A percentile compares a stretch with the other conserved stretches of the same genome.
phyloP scores from a whole-genome alignment of 2,888 invertebrate genomes.

The Phragmatobia fuliginosa region DNA sequence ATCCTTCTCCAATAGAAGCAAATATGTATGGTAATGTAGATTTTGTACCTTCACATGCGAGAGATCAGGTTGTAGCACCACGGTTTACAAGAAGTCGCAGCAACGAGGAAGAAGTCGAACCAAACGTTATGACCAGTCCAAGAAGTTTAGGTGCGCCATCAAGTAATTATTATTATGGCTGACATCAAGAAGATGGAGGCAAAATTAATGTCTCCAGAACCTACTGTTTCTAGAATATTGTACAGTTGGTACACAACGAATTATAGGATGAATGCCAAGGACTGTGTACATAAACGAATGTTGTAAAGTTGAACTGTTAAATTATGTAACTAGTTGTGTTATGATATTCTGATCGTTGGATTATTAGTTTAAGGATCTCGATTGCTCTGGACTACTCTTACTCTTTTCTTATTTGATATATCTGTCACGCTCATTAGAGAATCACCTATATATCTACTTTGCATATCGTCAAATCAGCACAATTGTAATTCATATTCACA shows the following conservation, averaged over 20 bases:
- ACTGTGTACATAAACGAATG: constrained; percentile 38
- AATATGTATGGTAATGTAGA: constrained; percentile 81
- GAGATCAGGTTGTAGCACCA: constrained; percentile 55
- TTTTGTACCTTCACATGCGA: constrained; percentile 68
- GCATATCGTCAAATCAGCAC: constrained; percentile 51
- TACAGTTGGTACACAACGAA: constrained; percentile 31
- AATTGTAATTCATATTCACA: constrained; percentile 40
- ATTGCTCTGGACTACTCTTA: constrained; percentile 40
- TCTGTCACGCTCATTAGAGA: constrained; percentile 47
- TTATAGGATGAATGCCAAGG: constrained; percentile 43
- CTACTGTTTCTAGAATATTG: constrained; percentile 65
- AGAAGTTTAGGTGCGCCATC: constrained; percentile 78
- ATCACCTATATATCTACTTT: constrained; percentile 51
- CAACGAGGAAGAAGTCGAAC: constrained; percentile 64
- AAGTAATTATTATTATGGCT: constrained; percentile 79
- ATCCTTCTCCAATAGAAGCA: constrained; percentile 71
- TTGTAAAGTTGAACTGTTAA: constrained; percentile 32
- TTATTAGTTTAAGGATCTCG: constrained; percentile 39
- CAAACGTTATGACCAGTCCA: constrained; percentile 74
- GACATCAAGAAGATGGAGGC: constrained; percentile 64
- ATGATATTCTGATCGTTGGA: constrained; percentile 34
- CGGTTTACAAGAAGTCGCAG: constrained; percentile 67
- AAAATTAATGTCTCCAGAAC: constrained; percentile 61
- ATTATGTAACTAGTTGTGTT: constrained; percentile 31
- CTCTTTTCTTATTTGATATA: constrained; percentile 33